Percentiles rank a stretch among this genome's conserved stretches.
These are phyloP conservation scores for Galago senegalensis DNA, from an alignment of 2,797 vertebrate species.

Conservation along the genomic window DNA sequence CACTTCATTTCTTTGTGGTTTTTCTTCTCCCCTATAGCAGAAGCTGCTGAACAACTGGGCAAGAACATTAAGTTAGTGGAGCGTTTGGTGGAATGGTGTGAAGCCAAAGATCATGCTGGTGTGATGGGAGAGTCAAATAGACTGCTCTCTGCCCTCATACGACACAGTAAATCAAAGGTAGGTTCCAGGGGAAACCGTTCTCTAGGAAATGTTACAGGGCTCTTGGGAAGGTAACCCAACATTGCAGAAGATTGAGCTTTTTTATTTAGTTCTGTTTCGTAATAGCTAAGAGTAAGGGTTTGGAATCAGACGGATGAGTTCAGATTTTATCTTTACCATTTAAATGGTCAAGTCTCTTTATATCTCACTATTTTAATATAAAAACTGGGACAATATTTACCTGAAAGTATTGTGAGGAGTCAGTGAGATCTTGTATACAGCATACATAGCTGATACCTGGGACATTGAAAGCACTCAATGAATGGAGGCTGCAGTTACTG, in stretches of 20 bases:
- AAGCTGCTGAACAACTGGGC: conserved; percentile 98
- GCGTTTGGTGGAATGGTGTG: conserved; percentile 98
- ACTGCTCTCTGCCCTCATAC: conserved; percentile 97
- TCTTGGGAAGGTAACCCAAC: neutral
- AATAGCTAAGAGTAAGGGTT: conserved; percentile 15
- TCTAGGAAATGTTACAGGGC: neutral
- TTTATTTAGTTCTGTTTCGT: neutral
- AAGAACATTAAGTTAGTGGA: conserved; percentile 96
- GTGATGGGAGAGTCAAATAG: conserved; percentile 99
- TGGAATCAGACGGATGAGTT: conserved; percentile 29
- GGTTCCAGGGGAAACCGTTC: conserved; percentile 67
- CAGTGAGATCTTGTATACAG: neutral
- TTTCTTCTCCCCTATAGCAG: conserved; percentile 90
- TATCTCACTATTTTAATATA: neutral
- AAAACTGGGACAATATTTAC: neutral
- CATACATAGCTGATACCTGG: neutral
- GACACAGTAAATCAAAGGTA: conserved; percentile 99
- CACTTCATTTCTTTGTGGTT: conserved; percentile 74
- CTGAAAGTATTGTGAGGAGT: neutral
- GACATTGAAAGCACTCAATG: neutral
- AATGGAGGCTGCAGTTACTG: neutral
- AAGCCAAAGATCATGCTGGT: conserved; percentile 99
- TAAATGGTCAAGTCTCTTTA: neutral
- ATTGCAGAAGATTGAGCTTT: conserved; percentile 10
- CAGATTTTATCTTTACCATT: neutral